Conservation (phyloP, 2,888 invertebrate species). For the Oscheius sp. region DNA sequence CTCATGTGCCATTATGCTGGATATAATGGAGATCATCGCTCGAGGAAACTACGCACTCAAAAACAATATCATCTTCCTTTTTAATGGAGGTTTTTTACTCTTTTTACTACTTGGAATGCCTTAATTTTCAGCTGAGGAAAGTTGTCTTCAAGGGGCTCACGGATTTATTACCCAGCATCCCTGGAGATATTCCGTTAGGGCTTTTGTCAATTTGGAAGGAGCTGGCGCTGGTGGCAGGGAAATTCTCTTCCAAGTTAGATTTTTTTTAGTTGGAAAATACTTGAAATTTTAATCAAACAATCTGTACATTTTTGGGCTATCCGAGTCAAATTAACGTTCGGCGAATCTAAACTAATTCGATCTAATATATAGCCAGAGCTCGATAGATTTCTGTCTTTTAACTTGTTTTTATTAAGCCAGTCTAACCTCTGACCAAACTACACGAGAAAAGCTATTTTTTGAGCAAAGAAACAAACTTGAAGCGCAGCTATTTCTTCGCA, state of each 20-base stretch:
- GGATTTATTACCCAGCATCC: conserved; percentile 88
- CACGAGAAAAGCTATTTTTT: too few species aligned
- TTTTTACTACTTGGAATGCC: neutral
- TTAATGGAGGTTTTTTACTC: conserved; percentile 79
- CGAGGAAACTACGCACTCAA: conserved; percentile 74
- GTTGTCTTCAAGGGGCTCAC: conserved; percentile 86
- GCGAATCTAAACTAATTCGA: too few species aligned
- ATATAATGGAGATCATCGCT: conserved; percentile 78
- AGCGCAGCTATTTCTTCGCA: too few species aligned
- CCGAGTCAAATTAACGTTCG: too few species aligned
- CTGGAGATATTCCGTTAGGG: conserved; percentile 81
- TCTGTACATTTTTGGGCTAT: too few species aligned
- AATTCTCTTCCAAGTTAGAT: conserved; percentile 82
- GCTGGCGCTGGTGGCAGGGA: conserved; percentile 91
- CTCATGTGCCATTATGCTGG: conserved; percentile 86
- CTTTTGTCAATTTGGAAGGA: conserved; percentile 89
- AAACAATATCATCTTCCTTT: conserved; percentile 83
- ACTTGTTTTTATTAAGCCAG: too few species aligned
- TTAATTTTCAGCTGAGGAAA: conserved; percentile 80
- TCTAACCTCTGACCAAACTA: too few species aligned
- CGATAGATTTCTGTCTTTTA: too few species aligned
- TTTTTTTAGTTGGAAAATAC: too few species aligned
- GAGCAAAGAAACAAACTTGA: too few species aligned
- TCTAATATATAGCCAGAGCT: too few species aligned
- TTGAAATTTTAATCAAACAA: too few species aligned